phyloP scores from a whole-genome alignment of 2,888 invertebrate genomes.

The Subacronicta megacephala region DNA sequence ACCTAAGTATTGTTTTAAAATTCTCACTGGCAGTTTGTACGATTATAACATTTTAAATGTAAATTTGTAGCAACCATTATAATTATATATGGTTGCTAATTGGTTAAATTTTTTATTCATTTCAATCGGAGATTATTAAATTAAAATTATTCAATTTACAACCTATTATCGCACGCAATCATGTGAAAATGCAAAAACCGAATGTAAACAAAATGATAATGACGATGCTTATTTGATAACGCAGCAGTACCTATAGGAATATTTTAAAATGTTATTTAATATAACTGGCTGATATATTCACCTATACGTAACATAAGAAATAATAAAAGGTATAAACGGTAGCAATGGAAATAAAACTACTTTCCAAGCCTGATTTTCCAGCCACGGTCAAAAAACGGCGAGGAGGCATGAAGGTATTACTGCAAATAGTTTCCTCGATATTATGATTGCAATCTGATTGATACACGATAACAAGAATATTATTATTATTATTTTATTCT shows the following conservation, averaged over 20 bases:
- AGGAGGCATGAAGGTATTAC: too few relatives aligned
- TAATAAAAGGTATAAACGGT: too few relatives aligned
- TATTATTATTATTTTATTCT: too few relatives aligned
- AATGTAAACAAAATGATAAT: slow-evolving; percentile 10
- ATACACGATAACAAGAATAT: too few relatives aligned
- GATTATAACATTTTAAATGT: slow-evolving; percentile 7
- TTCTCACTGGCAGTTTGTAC: neutral
- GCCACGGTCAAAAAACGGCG: too few relatives aligned
- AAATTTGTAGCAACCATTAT: slow-evolving; percentile 2
- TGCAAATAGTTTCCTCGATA: too few relatives aligned
- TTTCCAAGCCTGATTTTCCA: too few relatives aligned
- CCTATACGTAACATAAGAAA: too few relatives aligned
- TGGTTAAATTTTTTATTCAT: slow-evolving; percentile 17
- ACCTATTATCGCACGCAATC: neutral
- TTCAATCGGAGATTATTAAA: neutral
- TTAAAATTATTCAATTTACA: slow-evolving; percentile 2
- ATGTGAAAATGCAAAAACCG: neutral
- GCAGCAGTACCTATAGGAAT: neutral
- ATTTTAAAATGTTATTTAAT: neutral
- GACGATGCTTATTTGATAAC: neutral
- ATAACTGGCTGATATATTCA: too few relatives aligned
- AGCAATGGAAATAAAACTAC: too few relatives aligned
- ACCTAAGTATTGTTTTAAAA: slow-evolving; percentile 21
- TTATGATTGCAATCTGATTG: too few relatives aligned
- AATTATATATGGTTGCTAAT: slow-evolving; percentile 1